A percentile compares a stretch with the other conserved stretches of the same genome.
phyloP scores from a whole-genome alignment of 1,140 invertebrate species.

The Apis mellifera region DNA sequence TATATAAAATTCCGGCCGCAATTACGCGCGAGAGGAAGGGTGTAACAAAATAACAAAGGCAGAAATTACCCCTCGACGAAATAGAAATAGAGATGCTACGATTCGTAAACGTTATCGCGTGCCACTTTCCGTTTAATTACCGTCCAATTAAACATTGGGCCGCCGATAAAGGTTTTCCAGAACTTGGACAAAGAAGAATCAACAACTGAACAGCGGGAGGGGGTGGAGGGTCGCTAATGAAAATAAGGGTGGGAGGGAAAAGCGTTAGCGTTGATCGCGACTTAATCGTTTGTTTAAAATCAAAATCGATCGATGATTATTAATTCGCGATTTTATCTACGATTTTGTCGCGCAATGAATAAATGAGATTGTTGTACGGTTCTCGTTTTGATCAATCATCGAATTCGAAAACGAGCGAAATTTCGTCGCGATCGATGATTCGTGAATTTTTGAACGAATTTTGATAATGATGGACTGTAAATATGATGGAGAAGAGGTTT shows the following conservation, averaged over 20 bases:
- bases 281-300: no score
- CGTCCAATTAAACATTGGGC: constrained; percentile 12
- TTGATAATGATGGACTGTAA: no score
- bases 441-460: no score
- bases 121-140: constrained; percentile 3
- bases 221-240: not conserved
- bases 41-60: not conserved
- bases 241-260: not conserved
- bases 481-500: no score
- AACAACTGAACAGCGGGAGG: not conserved
- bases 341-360: no score
- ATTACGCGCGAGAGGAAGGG: not conserved
- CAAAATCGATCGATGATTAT: no score
- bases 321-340: no score
- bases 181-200: constrained; percentile 8
- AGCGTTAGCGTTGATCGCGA: not conserved
- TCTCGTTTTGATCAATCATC: no score
- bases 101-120: constrained; percentile 17
- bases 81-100: constrained; percentile 1
- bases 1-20: not conserved
- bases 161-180: not conserved
- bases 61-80: not conserved
- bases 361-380: not conserved
- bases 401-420: no score
- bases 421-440: no score